Percentiles rank a stretch among this genome's conserved stretches.
phyloP scores from a whole-genome alignment of 35 echinoderm and acorn worm species.

The Lytechinus variegatus region DNA sequence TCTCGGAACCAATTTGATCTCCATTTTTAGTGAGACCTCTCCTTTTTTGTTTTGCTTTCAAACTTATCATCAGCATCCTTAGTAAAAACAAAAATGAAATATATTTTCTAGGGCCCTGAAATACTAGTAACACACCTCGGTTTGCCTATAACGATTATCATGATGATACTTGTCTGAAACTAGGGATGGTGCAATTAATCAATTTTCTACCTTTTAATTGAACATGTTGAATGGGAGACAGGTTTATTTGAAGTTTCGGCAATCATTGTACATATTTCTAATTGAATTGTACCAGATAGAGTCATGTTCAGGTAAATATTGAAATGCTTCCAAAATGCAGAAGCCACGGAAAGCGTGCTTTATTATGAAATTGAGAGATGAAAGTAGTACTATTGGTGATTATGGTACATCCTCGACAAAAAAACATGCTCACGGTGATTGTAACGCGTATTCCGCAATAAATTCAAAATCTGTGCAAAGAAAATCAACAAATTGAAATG shows the following conservation, averaged over 20 bases:
- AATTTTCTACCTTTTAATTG: neutral
- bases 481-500: too few relatives aligned
- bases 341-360: neutral
- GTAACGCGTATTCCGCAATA: too few relatives aligned
- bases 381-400: neutral
- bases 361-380: neutral
- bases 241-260: neutral
- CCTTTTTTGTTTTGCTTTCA: too few relatives aligned
- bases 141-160: neutral
- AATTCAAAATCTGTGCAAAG: too few relatives aligned
- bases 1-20: too few relatives aligned
- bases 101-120: too few relatives aligned
- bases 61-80: too few relatives aligned
- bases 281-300: neutral
- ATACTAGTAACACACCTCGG: neutral
- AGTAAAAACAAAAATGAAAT: too few relatives aligned
- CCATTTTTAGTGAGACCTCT: too few relatives aligned
- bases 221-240: neutral
- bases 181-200: too few relatives aligned
- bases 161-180: neutral
- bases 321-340: neutral
- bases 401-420: too few relatives aligned
- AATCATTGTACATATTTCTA: neutral
- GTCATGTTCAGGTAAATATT: neutral
- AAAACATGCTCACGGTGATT: too few relatives aligned